A percentile compares a stretch with the other conserved stretches of the same genome.
phyloP scores from a whole-genome alignment of 2,797 vertebrate genomes.

The Microctenopoma stevenorrisi region DNA sequence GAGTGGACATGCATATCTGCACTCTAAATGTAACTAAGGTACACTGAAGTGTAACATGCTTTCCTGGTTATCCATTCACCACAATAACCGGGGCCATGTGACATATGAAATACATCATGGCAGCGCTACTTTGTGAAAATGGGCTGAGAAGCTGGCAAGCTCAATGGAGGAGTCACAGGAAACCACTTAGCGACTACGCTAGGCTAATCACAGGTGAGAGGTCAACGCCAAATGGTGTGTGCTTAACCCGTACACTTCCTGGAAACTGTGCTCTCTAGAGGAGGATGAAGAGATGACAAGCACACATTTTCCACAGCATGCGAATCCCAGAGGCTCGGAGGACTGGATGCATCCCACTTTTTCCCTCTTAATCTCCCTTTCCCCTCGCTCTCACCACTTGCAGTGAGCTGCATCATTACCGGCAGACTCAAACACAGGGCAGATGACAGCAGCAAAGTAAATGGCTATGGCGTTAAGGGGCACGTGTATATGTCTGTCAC shows the following conservation, averaged over 20 bases:
- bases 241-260: conserved; percentile 79
- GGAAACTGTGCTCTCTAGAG: conserved; percentile 74
- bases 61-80: conserved; percentile 43
- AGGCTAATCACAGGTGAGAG: conserved; percentile 76
- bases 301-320: conserved; percentile 75
- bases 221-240: conserved; percentile 75
- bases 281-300: conserved; percentile 67
- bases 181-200: conserved; percentile 77
- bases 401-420: conserved; percentile 72
- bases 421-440: conserved; percentile 64
- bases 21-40: conserved; percentile 33
- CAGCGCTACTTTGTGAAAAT: conserved; percentile 69
- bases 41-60: conserved; percentile 10
- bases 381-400: conserved; percentile 57
- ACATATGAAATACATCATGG: conserved; percentile 44
- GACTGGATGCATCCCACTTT: conserved; percentile 43
- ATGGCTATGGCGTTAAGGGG: conserved; percentile 37
- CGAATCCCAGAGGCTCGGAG: conserved; percentile 51
- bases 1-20: conserved; percentile 21
- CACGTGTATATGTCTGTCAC: conserved; percentile 65
- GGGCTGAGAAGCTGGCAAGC: conserved; percentile 40
- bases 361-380: conserved; percentile 22
- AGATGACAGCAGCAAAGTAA: conserved; percentile 44
- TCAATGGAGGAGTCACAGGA: conserved; percentile 62
- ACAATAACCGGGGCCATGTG: conserved; percentile 36